phyloP scores from a whole-genome alignment of 2,888 invertebrate genomes.

The Eretmocerus hayati region DNA sequence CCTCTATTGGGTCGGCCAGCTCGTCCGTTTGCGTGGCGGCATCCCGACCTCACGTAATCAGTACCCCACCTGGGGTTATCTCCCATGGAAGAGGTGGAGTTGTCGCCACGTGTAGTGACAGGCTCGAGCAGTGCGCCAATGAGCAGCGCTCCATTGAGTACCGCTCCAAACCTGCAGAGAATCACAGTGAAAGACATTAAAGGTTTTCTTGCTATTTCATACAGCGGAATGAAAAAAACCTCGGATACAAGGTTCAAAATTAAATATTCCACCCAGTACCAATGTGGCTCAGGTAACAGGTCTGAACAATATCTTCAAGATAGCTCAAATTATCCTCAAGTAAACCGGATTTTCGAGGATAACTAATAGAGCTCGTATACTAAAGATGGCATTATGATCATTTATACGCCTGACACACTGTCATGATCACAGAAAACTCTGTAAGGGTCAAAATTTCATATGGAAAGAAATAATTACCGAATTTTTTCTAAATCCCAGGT shows the following conservation, averaged over 20 bases:
- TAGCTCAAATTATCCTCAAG: no score
- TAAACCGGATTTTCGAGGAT: no score
- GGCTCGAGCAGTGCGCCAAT: slow-evolving; percentile 40
- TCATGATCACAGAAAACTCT: no score
- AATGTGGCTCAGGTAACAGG: no score
- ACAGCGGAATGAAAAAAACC: neutral
- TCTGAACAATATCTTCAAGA: no score
- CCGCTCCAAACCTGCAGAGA: slow-evolving; percentile 38
- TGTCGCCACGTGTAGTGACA: slow-evolving; percentile 38
- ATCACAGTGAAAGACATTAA: no score
- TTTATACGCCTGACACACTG: no score
- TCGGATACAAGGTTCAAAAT: neutral
- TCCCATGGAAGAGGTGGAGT: slow-evolving; percentile 43
- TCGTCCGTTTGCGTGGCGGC: slow-evolving; percentile 44
- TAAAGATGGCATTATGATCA: no score
- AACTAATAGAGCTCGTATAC: no score
- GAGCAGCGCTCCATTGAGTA: slow-evolving; percentile 44
- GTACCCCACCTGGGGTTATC: slow-evolving; percentile 31
- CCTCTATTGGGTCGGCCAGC: slow-evolving; percentile 32
- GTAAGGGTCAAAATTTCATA: no score
- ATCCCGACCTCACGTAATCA: slow-evolving; percentile 41
- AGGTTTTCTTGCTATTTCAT: neutral
- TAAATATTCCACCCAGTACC: neutral
- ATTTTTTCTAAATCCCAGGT: no score
- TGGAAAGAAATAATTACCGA: no score